Base-by-base conservation (phyloP, 2,797 vertebrate species). In the Alca torda region DNA sequence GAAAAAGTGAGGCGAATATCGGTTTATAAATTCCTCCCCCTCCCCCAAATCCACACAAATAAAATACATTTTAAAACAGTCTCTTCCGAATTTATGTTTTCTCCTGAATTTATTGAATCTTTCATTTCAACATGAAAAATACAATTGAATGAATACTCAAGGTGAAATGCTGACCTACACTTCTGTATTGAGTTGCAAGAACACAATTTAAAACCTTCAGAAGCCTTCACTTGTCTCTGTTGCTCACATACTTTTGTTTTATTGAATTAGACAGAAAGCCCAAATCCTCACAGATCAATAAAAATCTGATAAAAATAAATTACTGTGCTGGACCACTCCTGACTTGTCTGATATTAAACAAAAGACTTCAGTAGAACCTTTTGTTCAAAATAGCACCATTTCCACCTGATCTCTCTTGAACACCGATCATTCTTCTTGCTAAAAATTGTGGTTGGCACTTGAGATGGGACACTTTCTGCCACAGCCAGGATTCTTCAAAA, bases 301-400 rank as follows among this genome's bases (percentile, higher is more conserved):
- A 94, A 96, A 93, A 90, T 89, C 87, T 93, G 85, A 91, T 80
- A 96, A 97, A 97, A 98, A 97, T 97, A 97, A 96, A 91, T 97
- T 97, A 98, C 68, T 39, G 85, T 85, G 84, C 91, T 95, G 88
- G 96, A 89, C 73, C 92, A 92, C 67, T 89, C 90, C 77, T 85
- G 82, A 96, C 84, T 95, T 76, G 65, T 89, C 91, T 80, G 88
- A 43, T 89, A 89, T 26, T 61, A 90, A 96, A 97, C 80, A 85
- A 94, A 97, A 96, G 97, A 68, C 69, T 86, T 70, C 61, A 75
- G 79, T 37, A 91, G 87, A 96, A 87, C 63, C 87, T 97, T 95
- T 93, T 96, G 97, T 96, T 98, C 80, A 97, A 97, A 98, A 98
- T 98, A 99, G 99, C 99, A 99, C 99, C 99, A 97, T 98, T 98